These are phyloP conservation scores for Gallinago jamesoni DNA, from an alignment of 2,113 vertebrate species.

Conservation along the genomic window DNA sequence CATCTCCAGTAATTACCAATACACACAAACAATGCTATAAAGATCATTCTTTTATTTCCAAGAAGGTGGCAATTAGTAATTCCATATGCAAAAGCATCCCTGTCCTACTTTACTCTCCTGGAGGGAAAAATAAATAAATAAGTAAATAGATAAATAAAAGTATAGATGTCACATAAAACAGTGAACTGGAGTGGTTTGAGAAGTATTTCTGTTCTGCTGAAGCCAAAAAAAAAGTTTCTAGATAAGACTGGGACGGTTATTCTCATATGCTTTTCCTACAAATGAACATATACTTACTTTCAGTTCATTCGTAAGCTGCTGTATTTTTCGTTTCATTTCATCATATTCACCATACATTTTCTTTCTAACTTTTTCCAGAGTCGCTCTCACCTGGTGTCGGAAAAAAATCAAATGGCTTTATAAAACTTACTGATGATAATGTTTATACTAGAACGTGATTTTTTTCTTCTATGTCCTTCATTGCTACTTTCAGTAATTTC, in stretches of 20 bases:
- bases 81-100: neutral
- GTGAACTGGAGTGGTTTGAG: neutral
- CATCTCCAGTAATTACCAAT: neutral
- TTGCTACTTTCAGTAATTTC: neutral
- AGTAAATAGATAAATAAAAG: neutral
- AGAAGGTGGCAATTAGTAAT: neutral
- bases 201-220: neutral
- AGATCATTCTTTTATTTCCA: neutral
- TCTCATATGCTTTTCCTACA: neutral
- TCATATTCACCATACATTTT: slow-evolving; percentile 94
- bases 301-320: slow-evolving; percentile 88
- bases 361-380: slow-evolving; percentile 95
- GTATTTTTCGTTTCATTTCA: slow-evolving; percentile 93
- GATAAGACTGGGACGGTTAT: neutral
- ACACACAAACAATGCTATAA: neutral
- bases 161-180: neutral
- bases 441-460: neutral
- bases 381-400: slow-evolving; percentile 88
- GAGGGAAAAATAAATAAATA: neutral
- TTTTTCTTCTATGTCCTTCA: neutral
- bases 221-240: neutral
- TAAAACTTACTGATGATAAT: neutral
- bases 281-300: slow-evolving; percentile 73
- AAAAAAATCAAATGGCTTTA: neutral
- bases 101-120: neutral